Base-by-base conservation (phyloP, 37 sponge, comb jelly and placozoan species). In the Corticium candelabrum region DNA sequence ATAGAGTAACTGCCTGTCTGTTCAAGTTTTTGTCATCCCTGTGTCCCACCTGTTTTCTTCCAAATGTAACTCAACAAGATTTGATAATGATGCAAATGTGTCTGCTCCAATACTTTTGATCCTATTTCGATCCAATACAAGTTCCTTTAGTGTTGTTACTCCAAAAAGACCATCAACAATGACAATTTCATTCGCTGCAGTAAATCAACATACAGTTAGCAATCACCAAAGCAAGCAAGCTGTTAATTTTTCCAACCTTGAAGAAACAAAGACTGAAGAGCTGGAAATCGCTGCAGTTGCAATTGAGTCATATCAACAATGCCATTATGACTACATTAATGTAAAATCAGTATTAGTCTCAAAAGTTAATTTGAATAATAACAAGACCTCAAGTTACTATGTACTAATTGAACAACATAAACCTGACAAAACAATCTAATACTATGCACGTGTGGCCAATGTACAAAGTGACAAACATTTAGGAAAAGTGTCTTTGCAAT, bases 51-150 rank as follows among this genome's bases (percentile, higher is more conserved):
- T 85, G 75, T 96, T 96, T 79, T 96, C 96, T 71, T 96, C 96
- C 2, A 96, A 75, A 57, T 91, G 93, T 2, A 96, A 80, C 38
- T 89, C 96, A 33, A 80, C 43, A 2, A 96, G 78, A 31, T 74
- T 69, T 21, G 37, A 37, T 56, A 83, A 88, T 34, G 81, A 79
- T 40, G 76, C 4, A 21, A 96, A 85, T 2, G 96, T 89, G 30
- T 68, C 33, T 37, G 82, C 85, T 3, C 77, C 70, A 33, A 94
- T 38, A 37, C 32, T 36, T 88, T 91, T 91, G 1, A 97, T 87
- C 73, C 89, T 97, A 71, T 97, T 97, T 32, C 95, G 37, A 80
- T 97, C 99, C 69, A 97, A 70, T 2, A 97, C 99, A 4, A 97
- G 85, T 76, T 97, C 99, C 21, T 79, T 80, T 15, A 97, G 80